A percentile compares a stretch with the other conserved stretches of the same genome.
These are phyloP conservation scores for Branchipolynoe longqiensis DNA, from an alignment of 2,888 invertebrate genomes.

Conservation along the genomic window DNA sequence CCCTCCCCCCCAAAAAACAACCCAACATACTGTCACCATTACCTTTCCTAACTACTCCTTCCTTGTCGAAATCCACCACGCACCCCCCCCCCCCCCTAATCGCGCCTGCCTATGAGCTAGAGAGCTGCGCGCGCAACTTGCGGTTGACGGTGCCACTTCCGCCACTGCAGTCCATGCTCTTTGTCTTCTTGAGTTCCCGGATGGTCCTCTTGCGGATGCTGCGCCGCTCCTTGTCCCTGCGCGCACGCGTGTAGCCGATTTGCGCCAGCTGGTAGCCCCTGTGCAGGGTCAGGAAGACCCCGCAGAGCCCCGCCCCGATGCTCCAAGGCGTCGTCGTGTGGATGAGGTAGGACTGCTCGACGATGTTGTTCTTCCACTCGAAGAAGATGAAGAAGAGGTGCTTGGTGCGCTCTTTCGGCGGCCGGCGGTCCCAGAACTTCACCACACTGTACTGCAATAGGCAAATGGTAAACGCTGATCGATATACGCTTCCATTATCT, in stretches of 20 bases:
- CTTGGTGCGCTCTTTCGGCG: constrained; percentile 34
- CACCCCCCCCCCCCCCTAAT: too few relatives aligned
- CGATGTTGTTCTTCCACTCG: constrained; percentile 70
- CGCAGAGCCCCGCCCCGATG: constrained; percentile 68
- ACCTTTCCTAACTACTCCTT: too few relatives aligned
- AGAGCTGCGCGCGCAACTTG: constrained; percentile 27
- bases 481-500: too few relatives aligned
- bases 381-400: constrained; percentile 70
- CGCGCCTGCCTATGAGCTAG: not conserved
- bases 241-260: constrained; percentile 61
- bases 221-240: constrained; percentile 66
- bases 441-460: constrained; percentile 68
- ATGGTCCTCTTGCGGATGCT: constrained; percentile 64
- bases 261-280: constrained; percentile 68
- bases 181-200: constrained; percentile 54
- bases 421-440: constrained; percentile 65
- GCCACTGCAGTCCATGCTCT: constrained; percentile 32
- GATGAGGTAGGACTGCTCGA: constrained; percentile 67
- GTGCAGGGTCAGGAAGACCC: constrained; percentile 69
- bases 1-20: too few relatives aligned
- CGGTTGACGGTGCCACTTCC: constrained; percentile 13
- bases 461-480: too few relatives aligned
- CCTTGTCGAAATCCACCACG: too few relatives aligned
- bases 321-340: constrained; percentile 69
- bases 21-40: too few relatives aligned